Evolutionary conservation across 2,113 vertebrate genomes (phyloP).

Genomic region (Cyprinodon brontotheroides): DNA sequence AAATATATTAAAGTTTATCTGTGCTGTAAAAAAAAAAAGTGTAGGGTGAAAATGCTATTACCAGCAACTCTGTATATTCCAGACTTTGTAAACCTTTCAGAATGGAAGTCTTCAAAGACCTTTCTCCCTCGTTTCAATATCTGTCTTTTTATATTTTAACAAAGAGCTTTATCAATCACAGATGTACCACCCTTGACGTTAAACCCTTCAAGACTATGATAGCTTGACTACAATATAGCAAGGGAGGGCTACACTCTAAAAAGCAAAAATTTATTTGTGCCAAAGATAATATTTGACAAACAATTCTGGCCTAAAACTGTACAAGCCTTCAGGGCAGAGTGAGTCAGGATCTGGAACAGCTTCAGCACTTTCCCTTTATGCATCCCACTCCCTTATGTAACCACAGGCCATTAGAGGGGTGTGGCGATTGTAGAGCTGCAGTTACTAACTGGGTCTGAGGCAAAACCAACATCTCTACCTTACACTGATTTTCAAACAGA

Average conservation of each 20-base stretch:
- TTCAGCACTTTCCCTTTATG: constrained; percentile 60
- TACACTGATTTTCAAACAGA: constrained; percentile 11
- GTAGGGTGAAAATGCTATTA: too few species aligned
- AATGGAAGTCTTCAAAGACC: too few species aligned
- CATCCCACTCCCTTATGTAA: constrained; percentile 71
- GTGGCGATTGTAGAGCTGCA: constrained; percentile 50
- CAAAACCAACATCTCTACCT: constrained; percentile 31
- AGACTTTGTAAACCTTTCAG: too few species aligned
- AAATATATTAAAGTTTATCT: too few species aligned
- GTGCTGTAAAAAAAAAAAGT: too few species aligned
- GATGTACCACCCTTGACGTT: constrained; percentile 22
- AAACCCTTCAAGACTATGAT: constrained; percentile 12
- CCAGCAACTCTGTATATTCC: too few species aligned
- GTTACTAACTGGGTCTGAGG: constrained; percentile 60
- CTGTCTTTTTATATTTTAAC: constrained; percentile 17
- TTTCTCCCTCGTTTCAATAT: neutral
- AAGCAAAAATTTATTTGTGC: constrained; percentile 48
- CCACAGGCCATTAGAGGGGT: constrained; percentile 68
- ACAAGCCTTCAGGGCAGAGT: constrained; percentile 60
- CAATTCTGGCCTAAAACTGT: constrained; percentile 61
- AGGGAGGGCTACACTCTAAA: constrained; percentile 21
- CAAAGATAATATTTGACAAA: constrained; percentile 73
- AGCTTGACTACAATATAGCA: constrained; percentile 12
- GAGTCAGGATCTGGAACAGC: constrained; percentile 69
- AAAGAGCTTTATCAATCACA: constrained; percentile 13